Percentiles rank a stretch among this genome's conserved stretches.
Evolutionary conservation across 2,113 vertebrate genomes (phyloP).

Genomic region (Melanerpes formicivorus): DNA sequence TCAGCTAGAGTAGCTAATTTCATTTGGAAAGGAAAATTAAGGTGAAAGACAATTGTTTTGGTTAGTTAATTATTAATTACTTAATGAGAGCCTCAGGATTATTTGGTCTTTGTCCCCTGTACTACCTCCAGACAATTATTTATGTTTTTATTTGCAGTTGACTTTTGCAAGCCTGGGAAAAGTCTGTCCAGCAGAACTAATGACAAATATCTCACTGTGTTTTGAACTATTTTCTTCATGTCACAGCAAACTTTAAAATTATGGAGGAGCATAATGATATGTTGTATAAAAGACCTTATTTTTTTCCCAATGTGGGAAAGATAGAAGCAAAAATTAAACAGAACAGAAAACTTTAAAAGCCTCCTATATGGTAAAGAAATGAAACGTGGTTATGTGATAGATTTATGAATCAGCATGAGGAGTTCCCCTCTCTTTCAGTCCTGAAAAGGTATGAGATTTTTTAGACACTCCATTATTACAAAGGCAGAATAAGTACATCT

Average conservation of each 20-base stretch:
- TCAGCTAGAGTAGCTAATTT: neutral
- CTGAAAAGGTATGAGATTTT: neutral
- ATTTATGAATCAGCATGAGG: neutral
- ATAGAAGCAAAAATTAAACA: neutral
- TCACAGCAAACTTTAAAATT: neutral
- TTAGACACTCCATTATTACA: neutral
- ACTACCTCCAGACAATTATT: neutral
- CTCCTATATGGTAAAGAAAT: neutral
- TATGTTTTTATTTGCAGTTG: neutral
- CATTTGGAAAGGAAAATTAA: neutral
- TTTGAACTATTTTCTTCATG: neutral
- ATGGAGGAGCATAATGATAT: neutral
- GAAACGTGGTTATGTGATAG: neutral
- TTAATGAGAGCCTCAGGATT: neutral
- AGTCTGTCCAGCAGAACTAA: neutral
- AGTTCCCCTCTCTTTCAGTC: neutral
- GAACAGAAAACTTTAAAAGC: neutral
- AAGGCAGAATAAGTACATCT: neutral
- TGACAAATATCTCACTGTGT: neutral
- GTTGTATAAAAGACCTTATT: neutral
- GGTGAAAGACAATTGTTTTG: neutral
- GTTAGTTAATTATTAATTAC: neutral
- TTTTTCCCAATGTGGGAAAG: neutral
- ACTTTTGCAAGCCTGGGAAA: neutral
- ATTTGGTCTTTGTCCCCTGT: neutral